A percentile compares a stretch with the other conserved stretches of the same genome.
Conservation (phyloP, 2,113 vertebrate genomes). For the Engraulis encrasicolus region DNA sequence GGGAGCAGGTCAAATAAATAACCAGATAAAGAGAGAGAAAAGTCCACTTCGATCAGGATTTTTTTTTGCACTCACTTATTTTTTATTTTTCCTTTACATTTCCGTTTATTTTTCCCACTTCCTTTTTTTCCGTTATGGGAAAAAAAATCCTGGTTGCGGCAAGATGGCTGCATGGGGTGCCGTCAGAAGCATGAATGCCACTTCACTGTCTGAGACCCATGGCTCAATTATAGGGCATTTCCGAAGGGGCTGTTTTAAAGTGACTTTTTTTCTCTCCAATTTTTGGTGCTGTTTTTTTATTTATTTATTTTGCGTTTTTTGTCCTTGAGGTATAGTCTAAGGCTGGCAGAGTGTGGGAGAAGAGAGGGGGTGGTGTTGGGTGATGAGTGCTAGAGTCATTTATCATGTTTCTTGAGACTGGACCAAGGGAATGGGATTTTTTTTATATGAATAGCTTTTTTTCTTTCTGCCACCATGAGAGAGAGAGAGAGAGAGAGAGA, state of each 20-base stretch:
- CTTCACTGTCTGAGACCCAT: neutral
- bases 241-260: slow-evolving; percentile 56
- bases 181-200: neutral
- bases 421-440: slow-evolving; percentile 27
- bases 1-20: no score
- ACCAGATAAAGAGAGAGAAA: no score
- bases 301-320: neutral
- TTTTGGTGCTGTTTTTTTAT: slow-evolving; percentile 16
- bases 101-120: no score
- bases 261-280: neutral
- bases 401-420: slow-evolving; percentile 63
- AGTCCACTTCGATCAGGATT: no score
- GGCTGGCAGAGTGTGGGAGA: neutral
- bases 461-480: neutral
- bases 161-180: neutral
- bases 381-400: slow-evolving; percentile 76
- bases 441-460: neutral
- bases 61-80: no score
- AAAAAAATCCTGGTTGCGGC: no score
- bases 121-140: no score
- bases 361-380: slow-evolving; percentile 63
- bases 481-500: no score
- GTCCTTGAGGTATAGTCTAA: neutral
- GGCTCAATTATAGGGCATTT: slow-evolving; percentile 21
- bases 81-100: no score